phyloP scores from a whole-genome alignment of 2,888 invertebrate genomes.

The Erebia palarica region DNA sequence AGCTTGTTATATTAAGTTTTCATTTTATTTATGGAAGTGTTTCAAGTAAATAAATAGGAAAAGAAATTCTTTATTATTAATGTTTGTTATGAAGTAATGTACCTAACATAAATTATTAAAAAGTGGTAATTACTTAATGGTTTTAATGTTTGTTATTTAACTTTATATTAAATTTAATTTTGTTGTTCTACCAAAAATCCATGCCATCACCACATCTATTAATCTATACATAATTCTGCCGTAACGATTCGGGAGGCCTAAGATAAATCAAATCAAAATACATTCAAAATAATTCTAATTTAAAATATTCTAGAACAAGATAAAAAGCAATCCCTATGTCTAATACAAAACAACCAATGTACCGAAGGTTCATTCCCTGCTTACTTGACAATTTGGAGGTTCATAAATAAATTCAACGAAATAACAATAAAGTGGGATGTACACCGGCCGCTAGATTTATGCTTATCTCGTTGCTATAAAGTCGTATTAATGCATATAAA shows the following conservation, averaged over 20 bases:
- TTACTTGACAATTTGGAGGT: slow-evolving; percentile 51
- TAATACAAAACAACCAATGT: slow-evolving; percentile 25
- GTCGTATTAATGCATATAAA: slow-evolving; percentile 72
- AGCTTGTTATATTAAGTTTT: slow-evolving; percentile 73
- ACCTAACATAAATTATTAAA: background rate
- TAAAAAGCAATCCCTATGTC: background rate
- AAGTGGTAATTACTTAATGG: no score
- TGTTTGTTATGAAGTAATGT: no score
- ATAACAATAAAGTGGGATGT: slow-evolving; percentile 69
- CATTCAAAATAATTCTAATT: background rate
- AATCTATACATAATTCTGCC: no score
- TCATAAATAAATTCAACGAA: slow-evolving; percentile 64
- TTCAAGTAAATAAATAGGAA: background rate
- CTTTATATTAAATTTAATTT: no score
- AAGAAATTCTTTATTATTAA: no score
- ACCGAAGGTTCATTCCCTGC: slow-evolving; percentile 47
- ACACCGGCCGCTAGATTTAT: slow-evolving; percentile 68
- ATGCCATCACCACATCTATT: no score
- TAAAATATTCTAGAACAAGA: background rate
- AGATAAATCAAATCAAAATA: background rate
- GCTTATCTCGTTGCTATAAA: slow-evolving; percentile 72
- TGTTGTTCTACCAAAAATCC: no score
- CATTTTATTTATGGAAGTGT: slow-evolving; percentile 20
- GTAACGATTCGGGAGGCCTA: no score
- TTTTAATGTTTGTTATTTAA: no score